These are phyloP conservation scores for Triplophysa bombifrons DNA, from an alignment of 2,797 vertebrate species.

Conservation along the genomic window DNA sequence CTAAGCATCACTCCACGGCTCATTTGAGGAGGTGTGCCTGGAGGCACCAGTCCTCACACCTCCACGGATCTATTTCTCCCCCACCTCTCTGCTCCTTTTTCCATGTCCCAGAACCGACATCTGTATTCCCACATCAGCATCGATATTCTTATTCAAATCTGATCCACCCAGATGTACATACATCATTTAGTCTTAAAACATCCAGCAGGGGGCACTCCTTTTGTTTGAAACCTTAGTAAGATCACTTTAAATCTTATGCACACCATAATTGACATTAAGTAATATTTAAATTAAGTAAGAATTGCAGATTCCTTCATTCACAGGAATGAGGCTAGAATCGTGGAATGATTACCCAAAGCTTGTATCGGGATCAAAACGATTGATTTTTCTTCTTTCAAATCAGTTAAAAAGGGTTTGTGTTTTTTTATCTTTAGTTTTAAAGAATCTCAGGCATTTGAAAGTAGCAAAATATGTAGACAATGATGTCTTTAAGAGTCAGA, in stretches of 20 bases:
- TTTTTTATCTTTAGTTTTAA: no score
- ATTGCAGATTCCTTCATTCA: no score
- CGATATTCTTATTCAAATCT: neutral
- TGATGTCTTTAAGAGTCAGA: no score
- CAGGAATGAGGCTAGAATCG: no score
- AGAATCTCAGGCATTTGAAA: no score
- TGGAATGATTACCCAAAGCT: neutral
- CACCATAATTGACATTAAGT: no score
- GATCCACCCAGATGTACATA: neutral
- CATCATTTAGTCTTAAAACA: neutral
- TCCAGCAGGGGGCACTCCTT: neutral
- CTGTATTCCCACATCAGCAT: neutral
- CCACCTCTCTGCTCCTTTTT: neutral
- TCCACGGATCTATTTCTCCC: constrained; percentile 50
- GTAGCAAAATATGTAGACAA: no score
- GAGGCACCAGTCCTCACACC: constrained; percentile 50
- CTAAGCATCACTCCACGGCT: neutral
- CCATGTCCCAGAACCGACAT: neutral
- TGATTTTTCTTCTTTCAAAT: no score
- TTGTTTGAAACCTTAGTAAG: neutral
- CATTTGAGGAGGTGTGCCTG: constrained; percentile 44
- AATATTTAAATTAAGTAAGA: no score
- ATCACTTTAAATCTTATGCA: no score
- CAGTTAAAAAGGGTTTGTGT: no score
- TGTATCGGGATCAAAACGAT: no score